A percentile compares a stretch with the other conserved stretches of the same genome.
Conservation (phyloP, 2,797 vertebrate genomes). For the Siniperca undulata region DNA sequence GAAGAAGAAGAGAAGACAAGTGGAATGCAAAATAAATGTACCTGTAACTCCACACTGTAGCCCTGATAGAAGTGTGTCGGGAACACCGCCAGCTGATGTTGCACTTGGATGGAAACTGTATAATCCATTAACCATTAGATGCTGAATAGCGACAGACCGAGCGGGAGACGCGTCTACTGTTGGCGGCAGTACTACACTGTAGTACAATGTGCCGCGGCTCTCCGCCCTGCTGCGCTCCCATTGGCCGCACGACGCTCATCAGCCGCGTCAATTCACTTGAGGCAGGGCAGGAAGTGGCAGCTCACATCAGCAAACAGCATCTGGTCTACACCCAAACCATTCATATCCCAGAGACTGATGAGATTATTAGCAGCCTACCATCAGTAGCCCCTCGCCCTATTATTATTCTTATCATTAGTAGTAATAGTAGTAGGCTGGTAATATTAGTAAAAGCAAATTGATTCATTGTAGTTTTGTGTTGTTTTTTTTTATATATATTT, state of each 20-base stretch:
- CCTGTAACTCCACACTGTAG: conserved; percentile 88
- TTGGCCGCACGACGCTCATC: conserved; percentile 74
- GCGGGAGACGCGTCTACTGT: conserved; percentile 69
- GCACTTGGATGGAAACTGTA: conserved; percentile 85
- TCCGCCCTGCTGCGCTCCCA: conserved; percentile 80
- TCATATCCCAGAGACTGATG: neutral
- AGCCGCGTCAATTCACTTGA: conserved; percentile 3
- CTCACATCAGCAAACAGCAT: conserved; percentile 6
- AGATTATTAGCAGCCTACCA: too few species aligned
- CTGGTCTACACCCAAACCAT: neutral
- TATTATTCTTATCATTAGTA: neutral
- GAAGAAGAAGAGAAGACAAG: neutral
- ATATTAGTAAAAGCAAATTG: too few species aligned
- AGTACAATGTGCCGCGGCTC: conserved; percentile 75
- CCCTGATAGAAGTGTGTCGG: conserved; percentile 82
- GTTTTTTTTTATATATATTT: too few species aligned
- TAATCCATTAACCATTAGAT: conserved; percentile 85
- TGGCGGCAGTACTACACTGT: conserved; percentile 68
- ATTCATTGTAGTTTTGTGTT: too few species aligned
- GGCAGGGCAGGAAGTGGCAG: conserved; percentile 34
- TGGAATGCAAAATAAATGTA: conserved; percentile 56
- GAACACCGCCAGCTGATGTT: conserved; percentile 84
- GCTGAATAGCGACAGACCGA: conserved; percentile 54
- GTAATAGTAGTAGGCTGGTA: too few species aligned
- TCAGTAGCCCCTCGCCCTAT: too few species aligned